A percentile compares a stretch with the other conserved stretches of the same genome.
Conservation (phyloP, 1,140 invertebrate species). For the Heliconius congener region DNA sequence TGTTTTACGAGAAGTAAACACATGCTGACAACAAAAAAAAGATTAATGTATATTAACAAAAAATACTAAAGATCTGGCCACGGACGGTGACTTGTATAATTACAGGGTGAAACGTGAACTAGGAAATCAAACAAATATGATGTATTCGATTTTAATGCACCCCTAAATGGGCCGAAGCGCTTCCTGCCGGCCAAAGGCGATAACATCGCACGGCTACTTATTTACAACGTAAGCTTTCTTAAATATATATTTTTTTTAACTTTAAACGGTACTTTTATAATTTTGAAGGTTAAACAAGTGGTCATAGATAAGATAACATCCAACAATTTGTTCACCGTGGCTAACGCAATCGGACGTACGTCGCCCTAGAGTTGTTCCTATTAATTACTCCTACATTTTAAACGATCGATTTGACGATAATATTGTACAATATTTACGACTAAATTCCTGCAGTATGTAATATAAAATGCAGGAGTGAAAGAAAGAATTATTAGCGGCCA, state of each 20-base stretch:
- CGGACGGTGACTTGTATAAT: conserved; percentile 79
- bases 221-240: conserved; percentile 68
- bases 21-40: conserved; percentile 67
- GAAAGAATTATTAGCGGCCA: conserved; percentile 68
- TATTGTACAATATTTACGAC: conserved; percentile 50
- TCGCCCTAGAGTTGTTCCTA: conserved; percentile 45
- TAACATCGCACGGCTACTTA: conserved; percentile 72
- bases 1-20: conserved; percentile 74
- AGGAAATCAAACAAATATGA: conserved; percentile 82
- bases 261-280: conserved; percentile 75
- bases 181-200: conserved; percentile 72
- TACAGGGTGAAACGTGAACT: conserved; percentile 79
- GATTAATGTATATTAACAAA: conserved; percentile 76
- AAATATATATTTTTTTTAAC: conserved; percentile 62
- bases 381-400: conserved; percentile 42
- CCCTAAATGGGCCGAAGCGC: conserved; percentile 78
- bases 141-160: conserved; percentile 81
- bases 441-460: conserved; percentile 44
- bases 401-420: conserved; percentile 35
- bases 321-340: conserved; percentile 56
- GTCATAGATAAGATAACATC: conserved; percentile 71
- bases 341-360: conserved; percentile 49
- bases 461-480: conserved; percentile 65
- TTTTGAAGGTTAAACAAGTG: conserved; percentile 69
- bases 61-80: conserved; percentile 66